Base-by-base conservation (phyloP, 2,113 vertebrate species). In the Emydura subglobosa region DNA sequence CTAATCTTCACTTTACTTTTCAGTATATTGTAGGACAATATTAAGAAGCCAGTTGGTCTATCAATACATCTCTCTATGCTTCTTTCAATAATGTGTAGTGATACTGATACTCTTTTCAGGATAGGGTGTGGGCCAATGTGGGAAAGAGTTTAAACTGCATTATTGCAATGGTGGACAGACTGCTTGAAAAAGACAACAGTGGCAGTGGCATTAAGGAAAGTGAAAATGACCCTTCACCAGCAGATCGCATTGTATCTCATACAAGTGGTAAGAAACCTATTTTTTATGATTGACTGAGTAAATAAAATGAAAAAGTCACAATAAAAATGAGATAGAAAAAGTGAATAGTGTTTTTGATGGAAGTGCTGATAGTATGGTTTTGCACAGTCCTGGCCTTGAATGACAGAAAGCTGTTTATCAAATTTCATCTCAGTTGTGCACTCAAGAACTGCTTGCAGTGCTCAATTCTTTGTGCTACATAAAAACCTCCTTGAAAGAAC, bases 71-170 rank as follows among this genome's bases (percentile, higher is more conserved):
- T 79, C 9, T 6, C 27, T 80, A 53, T 9, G 1, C 47, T 86
- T 55, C 29, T 93, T 68, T 88, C 82, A 55, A 74, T 96, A 88
- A 86, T 8, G 6, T 92, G 19, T 96, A 95, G 91, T 98, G 97
- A 97, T 97, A 85, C 91, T 97, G 76, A 96, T 97, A 91, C 84
- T 98, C 94, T 98, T 98, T 99, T 94, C 97, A 99, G 99, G 99
- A 99, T 96, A 99, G 99, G 94, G 99, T 99, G 93, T 99, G 99
- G 99, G 99, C 99, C 95, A 99, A 97, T 7, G 98, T 99, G 94
- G 99, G 99, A 47, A 99, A 99, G 97, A 99, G 99, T 97, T 98
- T 99, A 96, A 99, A 99, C 98, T 99, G 99, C 82, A 97, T 99
- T 87, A 99, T 99, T 82, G 99, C 99, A 65, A 98, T 99, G 99